These are phyloP conservation scores for Pogona vitticeps DNA, from an alignment of 2,113 vertebrate genomes.

Conservation along the genomic window DNA sequence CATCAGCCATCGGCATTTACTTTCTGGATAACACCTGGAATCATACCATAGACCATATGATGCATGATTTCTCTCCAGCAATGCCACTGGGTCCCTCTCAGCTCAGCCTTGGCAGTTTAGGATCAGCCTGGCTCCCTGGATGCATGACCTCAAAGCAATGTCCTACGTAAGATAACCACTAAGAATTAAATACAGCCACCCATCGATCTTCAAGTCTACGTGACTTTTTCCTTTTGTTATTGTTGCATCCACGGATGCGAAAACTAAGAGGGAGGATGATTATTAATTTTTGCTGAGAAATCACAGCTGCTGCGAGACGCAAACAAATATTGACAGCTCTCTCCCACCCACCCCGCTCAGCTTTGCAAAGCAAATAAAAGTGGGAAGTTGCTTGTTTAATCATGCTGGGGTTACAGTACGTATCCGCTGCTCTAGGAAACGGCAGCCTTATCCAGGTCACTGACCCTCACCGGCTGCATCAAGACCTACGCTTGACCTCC, in stretches of 20 bases:
- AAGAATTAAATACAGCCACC: no score
- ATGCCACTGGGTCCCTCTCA: background rate
- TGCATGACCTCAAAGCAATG: background rate
- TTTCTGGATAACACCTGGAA: no score
- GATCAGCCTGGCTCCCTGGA: background rate
- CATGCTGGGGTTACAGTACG: background rate
- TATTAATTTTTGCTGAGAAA: background rate
- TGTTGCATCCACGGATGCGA: background rate
- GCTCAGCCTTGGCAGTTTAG: background rate
- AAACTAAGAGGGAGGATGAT: no score
- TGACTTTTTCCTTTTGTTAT: background rate
- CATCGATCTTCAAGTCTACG: background rate
- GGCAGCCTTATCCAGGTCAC: background rate
- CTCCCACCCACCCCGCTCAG: background rate
- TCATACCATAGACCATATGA: background rate
- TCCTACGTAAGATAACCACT: background rate
- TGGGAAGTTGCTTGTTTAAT: background rate
- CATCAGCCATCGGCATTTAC: no score
- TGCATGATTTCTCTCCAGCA: background rate
- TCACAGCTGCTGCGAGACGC: background rate
- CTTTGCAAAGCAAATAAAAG: background rate
- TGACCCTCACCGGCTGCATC: background rate
- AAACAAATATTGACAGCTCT: background rate
- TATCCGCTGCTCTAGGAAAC: background rate
- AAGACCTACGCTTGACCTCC: background rate